Conservation (phyloP, 1,140 invertebrate genomes). For the Lordiphosa clarofinis region DNA sequence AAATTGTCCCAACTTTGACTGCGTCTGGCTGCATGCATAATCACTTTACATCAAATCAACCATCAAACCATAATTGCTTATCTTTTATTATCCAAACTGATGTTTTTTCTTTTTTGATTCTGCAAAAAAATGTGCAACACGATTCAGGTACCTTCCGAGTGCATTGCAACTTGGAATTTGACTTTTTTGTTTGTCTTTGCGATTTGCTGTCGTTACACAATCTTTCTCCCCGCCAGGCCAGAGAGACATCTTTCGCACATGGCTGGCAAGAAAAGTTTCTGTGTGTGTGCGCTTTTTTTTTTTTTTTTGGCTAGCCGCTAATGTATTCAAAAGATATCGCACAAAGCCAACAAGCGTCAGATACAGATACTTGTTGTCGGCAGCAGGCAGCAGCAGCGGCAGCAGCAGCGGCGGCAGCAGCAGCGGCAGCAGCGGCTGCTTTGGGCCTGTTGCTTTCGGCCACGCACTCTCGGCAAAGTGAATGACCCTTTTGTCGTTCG, state of each 20-base stretch:
- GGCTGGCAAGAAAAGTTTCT: conserved; percentile 21
- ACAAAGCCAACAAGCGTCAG: conserved; percentile 43
- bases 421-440: conserved; percentile 12
- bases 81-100: no score
- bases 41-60: no score
- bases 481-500: conserved; percentile 61
- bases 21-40: no score
- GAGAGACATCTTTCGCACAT: conserved; percentile 38
- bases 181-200: conserved; percentile 18
- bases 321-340: conserved; percentile 68
- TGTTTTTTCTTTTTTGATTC: no score
- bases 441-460: conserved; percentile 51
- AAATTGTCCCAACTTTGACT: no score
- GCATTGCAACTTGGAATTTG: not conserved
- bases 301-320: conserved; percentile 30
- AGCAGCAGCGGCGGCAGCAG: conserved; percentile 7
- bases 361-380: conserved; percentile 47
- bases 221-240: conserved; percentile 7
- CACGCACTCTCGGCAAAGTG: conserved; percentile 51
- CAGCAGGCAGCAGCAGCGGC: no score
- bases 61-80: no score
- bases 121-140: no score
- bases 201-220: conserved; percentile 60
- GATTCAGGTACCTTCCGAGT: not conserved
- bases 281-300: not conserved